Percentiles rank a stretch among this genome's conserved stretches.
Conservation (phyloP, 2,113 vertebrate species). For the Melanocharis versteri region DNA sequence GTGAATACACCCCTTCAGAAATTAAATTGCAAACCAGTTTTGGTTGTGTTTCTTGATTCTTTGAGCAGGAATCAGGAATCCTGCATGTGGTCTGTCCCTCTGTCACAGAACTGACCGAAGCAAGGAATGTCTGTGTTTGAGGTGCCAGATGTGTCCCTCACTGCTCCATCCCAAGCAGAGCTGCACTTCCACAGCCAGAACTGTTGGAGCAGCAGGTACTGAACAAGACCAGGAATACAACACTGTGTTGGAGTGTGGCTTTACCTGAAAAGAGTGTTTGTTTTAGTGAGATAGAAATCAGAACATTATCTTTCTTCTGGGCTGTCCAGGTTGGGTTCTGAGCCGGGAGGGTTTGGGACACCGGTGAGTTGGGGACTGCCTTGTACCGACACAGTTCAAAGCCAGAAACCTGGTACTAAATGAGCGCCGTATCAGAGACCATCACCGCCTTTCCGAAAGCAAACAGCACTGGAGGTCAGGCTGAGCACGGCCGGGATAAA, state of each 20-base stretch:
- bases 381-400: neutral
- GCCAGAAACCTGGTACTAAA: neutral
- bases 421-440: neutral
- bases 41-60: neutral
- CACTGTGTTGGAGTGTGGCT: neutral
- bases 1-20: neutral
- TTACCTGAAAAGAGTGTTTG: neutral
- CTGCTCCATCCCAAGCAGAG: neutral
- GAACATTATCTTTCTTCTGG: neutral
- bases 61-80: neutral
- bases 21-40: neutral
- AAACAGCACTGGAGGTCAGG: neutral
- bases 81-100: neutral
- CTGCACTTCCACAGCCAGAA: fast-evolving
- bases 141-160: neutral
- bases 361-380: fast-evolving
- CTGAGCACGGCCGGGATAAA: neutral
- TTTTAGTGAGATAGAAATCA: neutral
- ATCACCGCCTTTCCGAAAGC: neutral
- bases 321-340: neutral
- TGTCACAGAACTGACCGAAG: fast-evolving
- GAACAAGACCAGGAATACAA: neutral
- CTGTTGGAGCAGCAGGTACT: neutral
- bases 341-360: neutral
- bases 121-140: fast-evolving